Conservation (phyloP, 2,113 vertebrate genomes). For the Sylvietta virens region DNA sequence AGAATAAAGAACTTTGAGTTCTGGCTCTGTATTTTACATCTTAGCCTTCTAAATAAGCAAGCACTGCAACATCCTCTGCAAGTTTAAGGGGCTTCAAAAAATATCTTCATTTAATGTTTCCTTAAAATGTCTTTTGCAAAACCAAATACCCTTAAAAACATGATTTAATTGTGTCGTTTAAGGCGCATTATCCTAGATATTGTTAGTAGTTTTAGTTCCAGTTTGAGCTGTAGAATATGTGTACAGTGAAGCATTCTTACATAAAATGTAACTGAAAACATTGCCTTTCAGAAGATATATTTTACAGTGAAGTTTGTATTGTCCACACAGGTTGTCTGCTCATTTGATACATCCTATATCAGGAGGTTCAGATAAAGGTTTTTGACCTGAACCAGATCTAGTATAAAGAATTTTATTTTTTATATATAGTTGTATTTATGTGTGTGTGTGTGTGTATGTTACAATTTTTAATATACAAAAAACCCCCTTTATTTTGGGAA, state of each 20-base stretch:
- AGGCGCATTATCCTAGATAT: neutral
- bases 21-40: neutral
- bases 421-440: rapidly evolving
- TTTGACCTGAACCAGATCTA: neutral
- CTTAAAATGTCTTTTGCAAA: neutral
- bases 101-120: neutral
- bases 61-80: neutral
- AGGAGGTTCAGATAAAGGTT: neutral
- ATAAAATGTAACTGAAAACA: neutral
- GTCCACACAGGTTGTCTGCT: neutral
- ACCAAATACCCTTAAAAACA: neutral
- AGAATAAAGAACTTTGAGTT: neutral
- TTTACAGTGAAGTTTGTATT: neutral
- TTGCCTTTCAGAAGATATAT: neutral
- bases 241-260: neutral
- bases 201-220: neutral
- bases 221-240: neutral
- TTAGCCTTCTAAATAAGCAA: neutral
- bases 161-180: neutral
- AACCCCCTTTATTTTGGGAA: neutral
- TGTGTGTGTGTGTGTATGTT: neutral
- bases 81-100: neutral
- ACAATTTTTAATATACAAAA: neutral
- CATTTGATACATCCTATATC: neutral
- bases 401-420: neutral